A percentile compares a stretch with the other conserved stretches of the same genome.
These are phyloP conservation scores for Cephus nigrinus DNA, from an alignment of 2,888 invertebrate genomes.

Conservation along the genomic window DNA sequence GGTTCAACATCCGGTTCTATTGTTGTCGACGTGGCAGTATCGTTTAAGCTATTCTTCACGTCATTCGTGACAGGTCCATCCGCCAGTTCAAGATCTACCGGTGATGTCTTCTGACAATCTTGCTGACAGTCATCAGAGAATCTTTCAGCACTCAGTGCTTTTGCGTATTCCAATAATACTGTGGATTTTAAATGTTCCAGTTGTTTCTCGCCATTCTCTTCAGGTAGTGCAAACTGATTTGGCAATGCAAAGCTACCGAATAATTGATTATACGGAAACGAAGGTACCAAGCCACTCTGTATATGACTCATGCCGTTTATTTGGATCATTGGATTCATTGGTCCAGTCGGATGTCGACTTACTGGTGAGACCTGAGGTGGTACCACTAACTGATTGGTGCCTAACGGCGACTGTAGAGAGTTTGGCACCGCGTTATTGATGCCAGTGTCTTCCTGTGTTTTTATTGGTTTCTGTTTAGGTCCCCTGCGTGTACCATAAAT, in stretches of 20 bases:
- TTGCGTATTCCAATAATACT: conserved; percentile 30
- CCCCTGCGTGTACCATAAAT: conserved; percentile 91
- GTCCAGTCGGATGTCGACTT: conserved; percentile 32
- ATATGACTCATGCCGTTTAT: conserved; percentile 16
- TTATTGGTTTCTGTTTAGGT: conserved; percentile 73
- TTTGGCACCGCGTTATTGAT: not conserved
- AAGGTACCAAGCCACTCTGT: conserved; percentile 30
- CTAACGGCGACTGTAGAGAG: not conserved
- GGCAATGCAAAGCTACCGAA: conserved; percentile 32
- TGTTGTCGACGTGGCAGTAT: conserved; percentile 10
- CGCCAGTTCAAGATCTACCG: conserved; percentile 7
- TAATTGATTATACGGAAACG: conserved; percentile 45
- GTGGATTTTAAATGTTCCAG: conserved; percentile 24
- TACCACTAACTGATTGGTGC: conserved; percentile 10
- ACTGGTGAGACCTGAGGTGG: conserved; percentile 20
- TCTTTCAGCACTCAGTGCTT: conserved; percentile 24
- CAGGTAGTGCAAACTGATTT: conserved; percentile 21
- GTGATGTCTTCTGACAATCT: conserved; percentile 34
- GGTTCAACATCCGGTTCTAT: conserved; percentile 8
- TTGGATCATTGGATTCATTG: conserved; percentile 47
- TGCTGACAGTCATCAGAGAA: conserved; percentile 22
- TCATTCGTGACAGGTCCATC: not conserved
- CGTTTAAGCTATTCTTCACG: conserved; percentile 19
- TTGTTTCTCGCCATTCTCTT: conserved; percentile 30
- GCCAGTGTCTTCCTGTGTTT: conserved; percentile 20